Evolutionary conservation across 2,888 invertebrate species (phyloP).

Genomic region (Lithophane semibrunnea): DNA sequence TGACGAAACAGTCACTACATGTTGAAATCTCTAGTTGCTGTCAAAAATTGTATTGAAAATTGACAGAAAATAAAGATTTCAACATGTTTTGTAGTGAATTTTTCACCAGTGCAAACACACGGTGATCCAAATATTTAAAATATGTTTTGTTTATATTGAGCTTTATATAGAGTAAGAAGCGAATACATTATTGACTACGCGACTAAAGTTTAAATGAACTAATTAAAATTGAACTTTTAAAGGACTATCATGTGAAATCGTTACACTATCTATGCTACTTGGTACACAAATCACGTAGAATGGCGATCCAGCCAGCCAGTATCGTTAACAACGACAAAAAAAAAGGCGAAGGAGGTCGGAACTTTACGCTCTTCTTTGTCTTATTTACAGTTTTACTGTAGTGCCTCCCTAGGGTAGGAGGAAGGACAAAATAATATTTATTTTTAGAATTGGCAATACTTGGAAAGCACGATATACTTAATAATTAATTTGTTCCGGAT

Average conservation of each 20-base stretch:
- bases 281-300: constrained; percentile 47
- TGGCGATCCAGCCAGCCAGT: constrained; percentile 20
- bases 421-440: background rate
- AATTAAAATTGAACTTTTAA: constrained; percentile 39
- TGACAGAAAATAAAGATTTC: too few relatives aligned
- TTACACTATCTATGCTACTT: constrained; percentile 28
- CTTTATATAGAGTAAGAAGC: background rate
- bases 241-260: constrained; percentile 30
- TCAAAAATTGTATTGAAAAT: too few relatives aligned
- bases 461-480: background rate
- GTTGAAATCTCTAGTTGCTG: too few relatives aligned
- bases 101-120: too few relatives aligned
- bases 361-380: constrained; percentile 26
- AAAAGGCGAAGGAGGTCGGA: constrained; percentile 21
- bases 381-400: constrained; percentile 3
- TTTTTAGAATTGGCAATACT: constrained; percentile 19
- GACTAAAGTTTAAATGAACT: constrained; percentile 30
- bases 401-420: background rate
- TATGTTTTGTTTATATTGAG: constrained; percentile 4
- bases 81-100: too few relatives aligned
- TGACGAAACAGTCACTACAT: too few relatives aligned
- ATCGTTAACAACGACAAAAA: constrained; percentile 25
- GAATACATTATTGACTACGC: background rate
- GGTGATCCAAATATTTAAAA: background rate
- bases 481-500: background rate